Conservation (phyloP, 2,113 vertebrate genomes). For the Elephantulus edwardii region DNA sequence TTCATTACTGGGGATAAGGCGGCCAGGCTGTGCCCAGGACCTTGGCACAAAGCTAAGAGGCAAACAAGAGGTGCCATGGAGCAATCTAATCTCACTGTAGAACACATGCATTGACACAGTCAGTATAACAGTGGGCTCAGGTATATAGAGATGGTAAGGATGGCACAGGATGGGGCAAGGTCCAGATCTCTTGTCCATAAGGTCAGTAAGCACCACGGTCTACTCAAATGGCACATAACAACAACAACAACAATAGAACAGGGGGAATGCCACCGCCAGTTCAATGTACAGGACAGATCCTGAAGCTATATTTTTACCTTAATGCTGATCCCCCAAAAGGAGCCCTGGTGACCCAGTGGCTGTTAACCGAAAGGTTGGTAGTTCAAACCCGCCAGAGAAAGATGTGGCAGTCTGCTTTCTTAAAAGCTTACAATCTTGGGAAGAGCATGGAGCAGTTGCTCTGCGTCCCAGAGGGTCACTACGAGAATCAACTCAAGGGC, state of each 20-base stretch:
- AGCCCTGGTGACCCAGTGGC: background rate
- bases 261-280: accelerated
- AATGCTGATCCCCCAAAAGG: background rate
- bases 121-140: no score
- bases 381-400: background rate
- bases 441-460: background rate
- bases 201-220: no score
- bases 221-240: no score
- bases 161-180: no score
- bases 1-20: background rate
- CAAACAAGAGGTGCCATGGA: background rate
- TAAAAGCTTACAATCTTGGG: background rate
- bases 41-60: accelerated
- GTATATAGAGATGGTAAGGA: no score
- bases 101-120: no score
- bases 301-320: background rate
- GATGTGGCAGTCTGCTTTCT: background rate
- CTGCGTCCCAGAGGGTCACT: background rate
- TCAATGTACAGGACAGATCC: background rate
- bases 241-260: accelerated
- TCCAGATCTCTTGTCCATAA: no score
- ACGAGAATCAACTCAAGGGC: background rate
- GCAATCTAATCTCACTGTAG: accelerated
- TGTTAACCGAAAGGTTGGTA: background rate
- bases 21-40: background rate